phyloP scores from a whole-genome alignment of 2,797 vertebrate species.

The Sebastes flavidus region DNA sequence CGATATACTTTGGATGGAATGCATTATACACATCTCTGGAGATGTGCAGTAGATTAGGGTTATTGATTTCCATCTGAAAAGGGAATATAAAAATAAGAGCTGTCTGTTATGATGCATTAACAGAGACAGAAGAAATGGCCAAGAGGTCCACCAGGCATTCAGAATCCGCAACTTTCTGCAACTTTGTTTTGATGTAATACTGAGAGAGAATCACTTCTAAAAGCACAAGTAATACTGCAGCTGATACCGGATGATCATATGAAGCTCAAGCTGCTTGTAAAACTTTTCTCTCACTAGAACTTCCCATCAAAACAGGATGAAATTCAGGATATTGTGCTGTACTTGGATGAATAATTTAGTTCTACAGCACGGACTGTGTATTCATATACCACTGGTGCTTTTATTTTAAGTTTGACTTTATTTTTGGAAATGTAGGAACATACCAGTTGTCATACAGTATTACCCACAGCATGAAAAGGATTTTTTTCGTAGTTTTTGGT shows the following conservation, averaged over 20 bases:
- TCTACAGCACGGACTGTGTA: neutral
- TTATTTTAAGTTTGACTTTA: neutral
- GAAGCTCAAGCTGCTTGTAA: neutral
- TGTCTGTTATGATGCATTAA: slow-evolving; percentile 4
- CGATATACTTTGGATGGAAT: neutral
- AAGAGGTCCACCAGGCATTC: neutral
- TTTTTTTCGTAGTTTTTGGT: neutral
- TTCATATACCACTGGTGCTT: neutral
- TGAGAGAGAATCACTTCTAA: neutral
- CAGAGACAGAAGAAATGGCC: neutral
- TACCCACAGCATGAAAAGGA: neutral
- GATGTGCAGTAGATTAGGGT: slow-evolving; percentile 13
- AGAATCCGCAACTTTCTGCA: neutral
- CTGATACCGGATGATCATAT: neutral
- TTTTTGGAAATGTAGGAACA: neutral
- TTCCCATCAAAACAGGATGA: neutral
- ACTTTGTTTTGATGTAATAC: neutral
- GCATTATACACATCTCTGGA: neutral
- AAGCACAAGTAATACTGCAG: neutral
- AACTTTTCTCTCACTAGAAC: slow-evolving; percentile 9
- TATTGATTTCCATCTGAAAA: slow-evolving; percentile 35
- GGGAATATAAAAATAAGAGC: slow-evolving; percentile 8
- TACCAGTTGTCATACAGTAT: neutral
- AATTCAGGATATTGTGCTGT: neutral
- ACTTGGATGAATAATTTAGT: neutral